Percentiles rank a stretch among this genome's conserved stretches.
Conservation (phyloP, 2,888 invertebrate genomes). For the Selenia dentaria region DNA sequence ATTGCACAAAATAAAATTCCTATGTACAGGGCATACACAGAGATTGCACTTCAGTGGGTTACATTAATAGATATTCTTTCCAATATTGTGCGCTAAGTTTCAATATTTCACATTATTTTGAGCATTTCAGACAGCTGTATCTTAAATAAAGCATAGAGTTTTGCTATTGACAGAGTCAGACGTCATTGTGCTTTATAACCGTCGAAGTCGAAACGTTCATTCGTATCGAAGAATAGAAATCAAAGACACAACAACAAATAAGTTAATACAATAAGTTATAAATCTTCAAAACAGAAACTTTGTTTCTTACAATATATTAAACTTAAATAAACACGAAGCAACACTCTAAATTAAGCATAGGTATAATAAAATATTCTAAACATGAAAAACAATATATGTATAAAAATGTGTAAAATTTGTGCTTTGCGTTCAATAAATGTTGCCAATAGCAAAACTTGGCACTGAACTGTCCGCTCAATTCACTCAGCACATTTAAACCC, state of each 20-base stretch:
- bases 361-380: slow-evolving; percentile 75
- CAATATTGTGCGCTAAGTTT: slow-evolving; percentile 83
- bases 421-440: slow-evolving; percentile 57
- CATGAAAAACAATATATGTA: slow-evolving; percentile 67
- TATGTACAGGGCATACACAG: slow-evolving; percentile 77
- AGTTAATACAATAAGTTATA: slow-evolving; percentile 75
- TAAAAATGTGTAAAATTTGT: slow-evolving; percentile 59
- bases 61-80: slow-evolving; percentile 74
- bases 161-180: slow-evolving; percentile 81
- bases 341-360: slow-evolving; percentile 80
- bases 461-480: slow-evolving; percentile 78
- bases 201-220: slow-evolving; percentile 51
- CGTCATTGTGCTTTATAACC: slow-evolving; percentile 53
- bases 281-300: slow-evolving; percentile 78
- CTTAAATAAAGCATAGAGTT: slow-evolving; percentile 77
- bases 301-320: slow-evolving; percentile 77
- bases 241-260: slow-evolving; percentile 80
- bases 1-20: slow-evolving; percentile 69
- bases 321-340: slow-evolving; percentile 80
- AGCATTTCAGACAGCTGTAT: slow-evolving; percentile 81
- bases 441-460: slow-evolving; percentile 84
- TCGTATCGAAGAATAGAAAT: slow-evolving; percentile 60
- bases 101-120: slow-evolving; percentile 78
- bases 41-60: slow-evolving; percentile 75
- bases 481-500: slow-evolving; percentile 83